Base-by-base conservation (phyloP, 2,888 invertebrate species). In the Hypsopygia costalis region DNA sequence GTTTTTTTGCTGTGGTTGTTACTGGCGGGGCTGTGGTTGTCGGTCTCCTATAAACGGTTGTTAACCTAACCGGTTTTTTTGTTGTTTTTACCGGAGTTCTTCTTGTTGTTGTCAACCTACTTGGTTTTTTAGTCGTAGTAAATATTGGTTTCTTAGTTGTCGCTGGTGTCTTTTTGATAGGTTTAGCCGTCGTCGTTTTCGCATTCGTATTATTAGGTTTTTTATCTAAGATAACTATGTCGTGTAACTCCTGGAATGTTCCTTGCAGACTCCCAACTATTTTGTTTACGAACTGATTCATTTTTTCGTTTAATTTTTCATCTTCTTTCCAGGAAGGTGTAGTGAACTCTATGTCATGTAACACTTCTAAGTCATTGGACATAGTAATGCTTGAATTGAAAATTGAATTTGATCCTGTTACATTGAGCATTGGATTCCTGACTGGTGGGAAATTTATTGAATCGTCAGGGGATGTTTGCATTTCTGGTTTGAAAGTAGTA, bases 361-460 rank as follows among this genome's bases (percentile, higher is more conserved):
- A 44, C 1, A 73, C 50, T 27, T 91, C 82, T 20, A 91, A 79
- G 34, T 90, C 90, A 1, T 91, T 90, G 3, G 90, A 81, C 50
- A 91, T 78, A 0, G 91, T 79, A n/a, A 89, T 70, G 12, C 85
- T 89, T 3, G 88, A 81, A 34, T 90, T 90, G 36, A 69, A 90
- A 0, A 83, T 52, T 0, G 90, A 75, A 12, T 90, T 85, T 0
- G 91, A 87, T 0, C 90, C 87, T 0, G 94, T 93, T 55, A 92
- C 92, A 47, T 95, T 95, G 0, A 95, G 79, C 80, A 95, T 93
- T 0, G 96, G 96, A 70, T 96, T 95, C 34, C 96, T 90, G 0
- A 95, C 96, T 0, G 96, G 96, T 9, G 96, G 96, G 81, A 96
- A 96, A 57, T 95, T 95, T 25, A 93, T 92, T 11, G 92, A 78